A percentile compares a stretch with the other conserved stretches of the same genome.
phyloP scores from a whole-genome alignment of 2,888 invertebrate species.

The Criorhina ranunculi region DNA sequence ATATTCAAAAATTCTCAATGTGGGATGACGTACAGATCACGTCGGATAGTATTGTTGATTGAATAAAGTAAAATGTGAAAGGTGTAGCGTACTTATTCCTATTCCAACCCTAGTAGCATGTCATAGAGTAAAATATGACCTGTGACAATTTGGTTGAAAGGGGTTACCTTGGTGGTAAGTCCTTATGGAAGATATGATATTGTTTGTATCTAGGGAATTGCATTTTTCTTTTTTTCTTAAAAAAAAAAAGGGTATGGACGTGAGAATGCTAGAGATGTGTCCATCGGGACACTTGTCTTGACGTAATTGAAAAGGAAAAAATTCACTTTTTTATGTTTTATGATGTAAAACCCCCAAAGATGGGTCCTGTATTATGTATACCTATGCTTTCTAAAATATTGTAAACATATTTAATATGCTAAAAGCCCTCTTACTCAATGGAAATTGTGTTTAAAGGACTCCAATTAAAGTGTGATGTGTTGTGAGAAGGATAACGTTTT shows the following conservation, averaged over 20 bases:
- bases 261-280: slow-evolving; percentile 58
- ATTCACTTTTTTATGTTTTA: slow-evolving; percentile 35
- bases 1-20: slow-evolving; percentile 47
- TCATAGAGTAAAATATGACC: slow-evolving; percentile 64
- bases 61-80: slow-evolving; percentile 58
- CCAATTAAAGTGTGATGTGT: not conserved
- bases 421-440: slow-evolving; percentile 27
- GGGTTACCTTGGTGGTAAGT: slow-evolving; percentile 36
- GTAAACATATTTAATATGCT: slow-evolving; percentile 49
- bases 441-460: not conserved
- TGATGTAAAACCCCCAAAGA: slow-evolving; percentile 20
- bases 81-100: slow-evolving; percentile 38
- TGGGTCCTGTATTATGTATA: slow-evolving; percentile 37
- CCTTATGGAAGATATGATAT: slow-evolving; percentile 23
- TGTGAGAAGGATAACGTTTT: not conserved
- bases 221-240: slow-evolving; percentile 41
- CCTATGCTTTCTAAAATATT: slow-evolving; percentile 38
- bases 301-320: slow-evolving; percentile 57
- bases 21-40: slow-evolving; percentile 23
- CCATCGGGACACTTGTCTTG: slow-evolving; percentile 68
- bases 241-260: slow-evolving; percentile 53
- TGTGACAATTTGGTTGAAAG: slow-evolving; percentile 72
- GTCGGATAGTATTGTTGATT: slow-evolving; percentile 62
- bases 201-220: slow-evolving; percentile 56
- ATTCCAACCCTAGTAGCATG: slow-evolving; percentile 27